Evolutionary conservation across 2,888 invertebrate genomes (phyloP).

Genomic region (Pantelozetes paolii): DNA sequence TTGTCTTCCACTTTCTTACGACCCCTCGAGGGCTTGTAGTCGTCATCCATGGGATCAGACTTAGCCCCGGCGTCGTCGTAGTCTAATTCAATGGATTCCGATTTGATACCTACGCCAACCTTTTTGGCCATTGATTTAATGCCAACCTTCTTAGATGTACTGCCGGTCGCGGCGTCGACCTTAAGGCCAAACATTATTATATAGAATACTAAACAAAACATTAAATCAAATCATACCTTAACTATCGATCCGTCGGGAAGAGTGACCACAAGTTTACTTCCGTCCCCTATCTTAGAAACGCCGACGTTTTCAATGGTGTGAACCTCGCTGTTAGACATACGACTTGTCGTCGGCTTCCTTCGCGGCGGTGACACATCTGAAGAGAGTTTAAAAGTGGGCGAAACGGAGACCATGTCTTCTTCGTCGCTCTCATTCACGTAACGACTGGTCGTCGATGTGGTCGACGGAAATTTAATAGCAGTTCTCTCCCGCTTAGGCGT

Average conservation of each 20-base stretch:
- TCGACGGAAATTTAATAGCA: slow-evolving; percentile 20
- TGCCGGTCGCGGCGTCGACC: slow-evolving; percentile 2
- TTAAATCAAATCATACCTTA: background rate
- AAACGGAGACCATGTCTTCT: slow-evolving; percentile 35
- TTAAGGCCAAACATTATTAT: background rate
- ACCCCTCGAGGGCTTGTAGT: slow-evolving; percentile 23
- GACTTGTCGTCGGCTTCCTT: slow-evolving; percentile 24
- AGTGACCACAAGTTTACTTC: slow-evolving; percentile 32
- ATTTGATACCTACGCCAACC: background rate
- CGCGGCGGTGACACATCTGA: slow-evolving; percentile 29
- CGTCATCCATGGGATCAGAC: background rate
- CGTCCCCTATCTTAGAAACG: slow-evolving; percentile 26
- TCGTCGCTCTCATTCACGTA: slow-evolving; percentile 22
- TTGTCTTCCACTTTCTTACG: slow-evolving; percentile 15
- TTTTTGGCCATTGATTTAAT: background rate
- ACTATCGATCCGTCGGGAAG: slow-evolving; percentile 34
- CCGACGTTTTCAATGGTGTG: slow-evolving; percentile 33
- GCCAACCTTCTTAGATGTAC: background rate
- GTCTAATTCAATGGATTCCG: slow-evolving; percentile 15
- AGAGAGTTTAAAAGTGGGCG: slow-evolving; percentile 15
- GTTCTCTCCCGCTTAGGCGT: slow-evolving; percentile 28
- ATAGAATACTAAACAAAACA: background rate
- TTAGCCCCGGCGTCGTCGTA: slow-evolving; percentile 32
- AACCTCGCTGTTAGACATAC: background rate
- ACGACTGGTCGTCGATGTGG: background rate